A percentile compares a stretch with the other conserved stretches of the same genome.
Conservation (phyloP, 2,888 invertebrate genomes). For the Gastrophysa polygoni region DNA sequence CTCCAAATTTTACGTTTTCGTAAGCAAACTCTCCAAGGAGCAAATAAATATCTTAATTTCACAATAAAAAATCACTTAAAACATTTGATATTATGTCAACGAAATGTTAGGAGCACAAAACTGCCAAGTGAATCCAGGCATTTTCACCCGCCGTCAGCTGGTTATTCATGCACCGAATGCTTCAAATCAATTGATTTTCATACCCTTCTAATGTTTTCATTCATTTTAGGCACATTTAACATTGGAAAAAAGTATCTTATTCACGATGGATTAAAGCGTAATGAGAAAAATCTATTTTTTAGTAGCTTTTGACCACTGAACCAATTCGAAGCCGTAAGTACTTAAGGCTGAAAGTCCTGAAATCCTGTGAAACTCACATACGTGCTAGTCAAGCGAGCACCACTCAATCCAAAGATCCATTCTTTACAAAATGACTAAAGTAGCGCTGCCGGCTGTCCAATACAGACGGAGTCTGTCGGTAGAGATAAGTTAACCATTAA, state of each 20-base stretch:
- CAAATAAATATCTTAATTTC: slow-evolving; percentile 25
- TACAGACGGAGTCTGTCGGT: too few relatives aligned
- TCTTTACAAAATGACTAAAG: not conserved
- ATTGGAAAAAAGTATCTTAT: slow-evolving; percentile 55
- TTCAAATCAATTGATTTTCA: slow-evolving; percentile 64
- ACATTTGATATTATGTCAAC: slow-evolving; percentile 36
- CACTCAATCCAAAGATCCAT: not conserved
- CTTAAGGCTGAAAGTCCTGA: slow-evolving; percentile 65
- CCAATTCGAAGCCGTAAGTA: slow-evolving; percentile 68
- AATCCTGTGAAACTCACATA: slow-evolving; percentile 50
- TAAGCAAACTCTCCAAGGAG: slow-evolving; percentile 25
- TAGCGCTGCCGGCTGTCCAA: not conserved
- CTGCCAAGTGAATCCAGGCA: slow-evolving; percentile 56
- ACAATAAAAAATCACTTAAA: slow-evolving; percentile 41
- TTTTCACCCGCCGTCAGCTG: slow-evolving; percentile 61
- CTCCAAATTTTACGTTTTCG: slow-evolving; percentile 25
- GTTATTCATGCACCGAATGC: slow-evolving; percentile 58
- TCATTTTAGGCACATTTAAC: slow-evolving; percentile 62
- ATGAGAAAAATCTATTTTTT: slow-evolving; percentile 24
- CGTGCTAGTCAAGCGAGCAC: slow-evolving; percentile 57
- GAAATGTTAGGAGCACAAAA: slow-evolving; percentile 49
- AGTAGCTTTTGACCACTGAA: slow-evolving; percentile 65
- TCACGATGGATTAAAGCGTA: slow-evolving; percentile 25
- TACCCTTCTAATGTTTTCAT: slow-evolving; percentile 59
- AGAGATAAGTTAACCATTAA: too few relatives aligned